Conservation (phyloP, 2,888 invertebrate genomes). For the Phoronis australis region DNA sequence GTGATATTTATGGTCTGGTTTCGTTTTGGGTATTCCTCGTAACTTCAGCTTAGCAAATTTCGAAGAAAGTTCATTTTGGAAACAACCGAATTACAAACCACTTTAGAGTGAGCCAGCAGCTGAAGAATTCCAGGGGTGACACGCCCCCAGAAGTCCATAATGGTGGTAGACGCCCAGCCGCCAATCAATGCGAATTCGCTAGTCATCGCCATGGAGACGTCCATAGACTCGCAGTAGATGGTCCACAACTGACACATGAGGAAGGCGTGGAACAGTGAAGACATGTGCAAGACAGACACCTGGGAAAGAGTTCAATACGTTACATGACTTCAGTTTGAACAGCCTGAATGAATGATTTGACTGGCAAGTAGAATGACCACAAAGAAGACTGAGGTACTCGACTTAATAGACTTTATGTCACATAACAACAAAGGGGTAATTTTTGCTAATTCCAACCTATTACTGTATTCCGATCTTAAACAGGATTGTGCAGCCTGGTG, state of each 20-base stretch:
- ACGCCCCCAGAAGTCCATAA: conserved; percentile 98
- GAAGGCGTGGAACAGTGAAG: conserved; percentile 93
- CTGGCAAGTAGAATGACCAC: too few species aligned
- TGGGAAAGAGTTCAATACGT: too few species aligned
- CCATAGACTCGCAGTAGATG: conserved; percentile 88
- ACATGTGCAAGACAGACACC: conserved; percentile 88
- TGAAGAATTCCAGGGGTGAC: conserved; percentile 93
- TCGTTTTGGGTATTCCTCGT: too few species aligned
- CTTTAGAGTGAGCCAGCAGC: conserved; percentile 83
- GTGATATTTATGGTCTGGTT: too few species aligned
- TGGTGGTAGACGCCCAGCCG: conserved; percentile 60
- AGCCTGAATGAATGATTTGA: too few species aligned
- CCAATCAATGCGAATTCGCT: conserved; percentile 47
- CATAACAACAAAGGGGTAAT: too few species aligned
- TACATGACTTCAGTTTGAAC: too few species aligned
- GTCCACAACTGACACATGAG: conserved; percentile 98
- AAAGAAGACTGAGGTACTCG: too few species aligned
- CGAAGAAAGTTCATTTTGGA: not conserved
- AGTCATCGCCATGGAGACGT: conserved; percentile 60
- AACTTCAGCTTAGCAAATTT: not conserved
- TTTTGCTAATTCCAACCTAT: too few species aligned
- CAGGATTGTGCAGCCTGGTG: too few species aligned
- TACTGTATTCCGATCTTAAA: too few species aligned
- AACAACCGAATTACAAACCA: conserved; percentile 60
- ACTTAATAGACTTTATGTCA: too few species aligned